Base-by-base conservation (phyloP, 2,797 vertebrate genomes). In the Thripadectes ignobilis region DNA sequence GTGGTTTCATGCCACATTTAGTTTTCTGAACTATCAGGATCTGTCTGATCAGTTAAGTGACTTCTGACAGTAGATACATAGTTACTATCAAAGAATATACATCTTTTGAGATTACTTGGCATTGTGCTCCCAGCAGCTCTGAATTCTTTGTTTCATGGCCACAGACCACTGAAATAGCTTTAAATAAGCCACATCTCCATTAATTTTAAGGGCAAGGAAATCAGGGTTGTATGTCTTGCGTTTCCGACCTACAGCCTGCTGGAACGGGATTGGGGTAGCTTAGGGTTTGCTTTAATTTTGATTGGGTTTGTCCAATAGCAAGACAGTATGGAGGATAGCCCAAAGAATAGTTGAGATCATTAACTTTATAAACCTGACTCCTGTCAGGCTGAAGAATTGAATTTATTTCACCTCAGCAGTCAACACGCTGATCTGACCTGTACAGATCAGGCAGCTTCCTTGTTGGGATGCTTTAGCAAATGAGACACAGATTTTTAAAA, bases 131-230 rank as follows among this genome's bases (percentile, higher is more conserved):
- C 83, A 19, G 15, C 83, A 17, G 12, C 43, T 97, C 77, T 89
- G 61, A 96, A 92, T 93, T 95, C 75, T 85, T 85, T 95, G 55
- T 97, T 97, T 91, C 91, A 76, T 96, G 95, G 94, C 80, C 73
- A 89, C 20, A 65, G n/a, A 20, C 38, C 58, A 52, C 29, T 81
- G 81, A 41, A 19, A 67, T 83, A 94, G 85, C 92, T 96, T 96
- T 65, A 95, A 96, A 91, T 95, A 96, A 96, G 78, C 62, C 18
- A 16, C 58, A 57, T 93, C 46, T 94, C 72, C 82, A 26, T 97
- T 96, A 71, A 88, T 75, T 89, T 78, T 73, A 21, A 84, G 62
- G 71, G 57, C 36, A 59, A n/a, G 93, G 91, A 74, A 97, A 81
- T 95, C 62, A 89, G 38, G 14, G 63, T 95, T 93, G 34, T 22